These are phyloP conservation scores for Xylophagus ater DNA, from an alignment of 2,888 invertebrate species.

Conservation along the genomic window DNA sequence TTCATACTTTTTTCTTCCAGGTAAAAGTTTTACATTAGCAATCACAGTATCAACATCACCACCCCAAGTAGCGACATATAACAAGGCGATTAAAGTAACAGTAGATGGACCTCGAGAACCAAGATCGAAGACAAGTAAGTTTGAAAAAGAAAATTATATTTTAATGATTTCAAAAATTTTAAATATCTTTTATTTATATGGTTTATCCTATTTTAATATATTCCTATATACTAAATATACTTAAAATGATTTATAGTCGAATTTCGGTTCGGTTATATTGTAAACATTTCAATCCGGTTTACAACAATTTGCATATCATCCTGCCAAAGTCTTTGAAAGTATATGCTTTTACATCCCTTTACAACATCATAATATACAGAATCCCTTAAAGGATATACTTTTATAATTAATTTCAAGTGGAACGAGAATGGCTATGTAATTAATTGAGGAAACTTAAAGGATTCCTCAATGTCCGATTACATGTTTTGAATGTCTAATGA, in stretches of 20 bases:
- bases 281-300: no score
- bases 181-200: no score
- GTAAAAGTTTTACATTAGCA: constrained; percentile 94
- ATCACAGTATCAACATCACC: constrained; percentile 91
- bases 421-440: constrained; percentile 17
- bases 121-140: constrained; percentile 83
- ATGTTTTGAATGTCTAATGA: constrained; percentile 46
- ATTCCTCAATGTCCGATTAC: constrained; percentile 22
- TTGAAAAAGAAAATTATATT: no score
- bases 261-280: no score
- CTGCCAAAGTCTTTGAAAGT: no score
- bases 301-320: no score
- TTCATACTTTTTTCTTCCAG: constrained; percentile 45
- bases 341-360: no score
- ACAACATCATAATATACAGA: no score
- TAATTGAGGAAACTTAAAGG: constrained; percentile 22
- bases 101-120: constrained; percentile 96
- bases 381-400: constrained; percentile 10
- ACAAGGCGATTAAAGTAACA: constrained; percentile 95
- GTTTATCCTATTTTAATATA: no score
- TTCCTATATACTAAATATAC: no score
- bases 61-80: constrained; percentile 92
- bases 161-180: no score
- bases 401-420: constrained; percentile 14
- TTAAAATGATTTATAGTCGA: no score